Evolutionary conservation across 30 jellyfish, hydroid and myxozoan genomes (phyloP), one percentile per base, ranked within the genome.

Genomic region (Chrysaora quinquecirrha): DNA sequence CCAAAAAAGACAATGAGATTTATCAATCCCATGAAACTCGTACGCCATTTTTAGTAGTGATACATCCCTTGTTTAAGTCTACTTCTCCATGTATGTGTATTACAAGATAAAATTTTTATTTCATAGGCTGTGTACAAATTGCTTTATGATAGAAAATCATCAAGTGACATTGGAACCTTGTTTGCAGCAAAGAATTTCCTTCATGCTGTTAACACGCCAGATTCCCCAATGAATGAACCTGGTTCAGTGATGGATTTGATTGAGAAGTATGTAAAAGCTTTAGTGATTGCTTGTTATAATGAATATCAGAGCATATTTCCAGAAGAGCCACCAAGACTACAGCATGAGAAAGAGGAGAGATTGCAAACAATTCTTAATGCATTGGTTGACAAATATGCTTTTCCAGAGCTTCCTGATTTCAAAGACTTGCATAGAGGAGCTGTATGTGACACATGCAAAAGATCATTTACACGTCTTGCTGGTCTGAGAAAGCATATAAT

Each of bases 311-410:
- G 64, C 30, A 29, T 63, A 67, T 67, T 29, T 67, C 80, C 80
- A 63, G 32, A n/a, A n/a, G n/a, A n/a, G n/a, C n/a, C n/a, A n/a
- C n/a, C n/a, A n/a, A n/a, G n/a, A n/a, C n/a, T n/a, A 67, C 60
- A 67, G 80, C 46, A 67, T 67, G 80, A 10, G 63, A 4, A 63
- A 67, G 80, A 67, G 30, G 22, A 67, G 32, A 67, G 30, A 67
- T 63, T 67, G 80, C 64, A 67, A 67, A 63, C 80, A 67, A 32
- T 67, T 67, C n/a, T n/a, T n/a, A n/a, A n/a, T n/a, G n/a, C n/a
- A n/a, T n/a, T n/a, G n/a, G 80, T 67, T 63, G 32, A 11, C 30
- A 33, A 67, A 33, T 67, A 28, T 33, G 30, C 64, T 63, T 28
- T 33, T 28, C 80, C 80, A 28, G 64, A 67, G 32, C 30, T 29